A percentile compares a stretch with the other conserved stretches of the same genome.
Conservation (phyloP, 2,113 vertebrate species). For the Macrotus californicus region DNA sequence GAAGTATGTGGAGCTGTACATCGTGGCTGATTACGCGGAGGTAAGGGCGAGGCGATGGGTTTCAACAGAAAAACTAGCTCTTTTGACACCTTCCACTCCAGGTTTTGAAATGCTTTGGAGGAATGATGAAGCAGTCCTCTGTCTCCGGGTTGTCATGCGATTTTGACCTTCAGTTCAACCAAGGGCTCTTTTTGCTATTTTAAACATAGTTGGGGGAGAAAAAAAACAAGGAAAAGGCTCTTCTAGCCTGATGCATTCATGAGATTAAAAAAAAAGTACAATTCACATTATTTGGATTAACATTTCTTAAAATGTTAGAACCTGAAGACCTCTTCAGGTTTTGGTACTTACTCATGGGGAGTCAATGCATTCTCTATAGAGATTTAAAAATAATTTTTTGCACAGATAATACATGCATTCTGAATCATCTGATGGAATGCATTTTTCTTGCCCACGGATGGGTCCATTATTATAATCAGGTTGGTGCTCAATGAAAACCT, state of each 20-base stretch:
- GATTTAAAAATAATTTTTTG: neutral
- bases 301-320: neutral
- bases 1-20: conserved; percentile 94
- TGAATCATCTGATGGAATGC: neutral
- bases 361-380: neutral
- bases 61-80: neutral
- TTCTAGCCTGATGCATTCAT: neutral
- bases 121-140: neutral
- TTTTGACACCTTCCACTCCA: neutral
- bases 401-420: neutral
- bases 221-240: neutral
- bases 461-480: neutral
- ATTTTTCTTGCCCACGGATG: neutral
- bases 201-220: neutral
- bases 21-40: conserved; percentile 95
- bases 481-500: neutral
- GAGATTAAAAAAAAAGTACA: neutral
- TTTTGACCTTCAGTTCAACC: neutral
- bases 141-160: neutral
- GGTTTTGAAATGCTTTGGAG: neutral
- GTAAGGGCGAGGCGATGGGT: conserved; percentile 76
- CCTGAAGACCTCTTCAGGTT: neutral
- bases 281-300: neutral
- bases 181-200: conserved; percentile 4
- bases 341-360: neutral